Evolutionary conservation across 2,113 vertebrate species (phyloP).

Genomic region (Rhinogobius similis): DNA sequence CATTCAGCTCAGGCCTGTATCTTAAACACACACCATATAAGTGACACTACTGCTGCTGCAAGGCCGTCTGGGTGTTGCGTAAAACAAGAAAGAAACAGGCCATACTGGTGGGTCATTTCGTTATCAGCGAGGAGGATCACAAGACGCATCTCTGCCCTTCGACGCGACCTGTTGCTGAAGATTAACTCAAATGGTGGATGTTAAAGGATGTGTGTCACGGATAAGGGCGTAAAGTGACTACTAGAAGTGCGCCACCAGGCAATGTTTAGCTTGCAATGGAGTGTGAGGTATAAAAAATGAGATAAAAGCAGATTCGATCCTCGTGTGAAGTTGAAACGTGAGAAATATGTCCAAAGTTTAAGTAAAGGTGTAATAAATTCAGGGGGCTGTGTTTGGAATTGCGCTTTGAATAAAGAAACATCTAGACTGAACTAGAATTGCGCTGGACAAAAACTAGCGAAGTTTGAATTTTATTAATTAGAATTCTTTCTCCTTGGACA

Average conservation of each 20-base stretch:
- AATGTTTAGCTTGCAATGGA: neutral
- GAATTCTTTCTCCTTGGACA: no score
- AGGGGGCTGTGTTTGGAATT: no score
- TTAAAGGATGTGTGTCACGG: constrained; percentile 26
- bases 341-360: no score
- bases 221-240: constrained; percentile 16
- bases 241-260: constrained; percentile 3
- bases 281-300: neutral
- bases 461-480: no score
- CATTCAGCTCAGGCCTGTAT: constrained; percentile 27
- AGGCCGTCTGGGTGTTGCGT: constrained; percentile 63
- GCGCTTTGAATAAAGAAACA: no score
- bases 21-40: constrained; percentile 71
- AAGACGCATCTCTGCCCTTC: constrained; percentile 51
- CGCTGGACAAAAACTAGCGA: no score
- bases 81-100: constrained; percentile 27
- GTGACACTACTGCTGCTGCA: constrained; percentile 60
- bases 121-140: constrained; percentile 69
- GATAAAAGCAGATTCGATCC: neutral
- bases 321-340: neutral
- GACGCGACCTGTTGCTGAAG: constrained; percentile 58
- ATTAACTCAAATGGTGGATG: constrained; percentile 15
- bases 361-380: no score
- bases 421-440: no score
- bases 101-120: neutral